Percentiles rank a stretch among this genome's conserved stretches.
phyloP scores from a whole-genome alignment of 2,888 invertebrate species.

The Cataglyphis altisquamis region DNA sequence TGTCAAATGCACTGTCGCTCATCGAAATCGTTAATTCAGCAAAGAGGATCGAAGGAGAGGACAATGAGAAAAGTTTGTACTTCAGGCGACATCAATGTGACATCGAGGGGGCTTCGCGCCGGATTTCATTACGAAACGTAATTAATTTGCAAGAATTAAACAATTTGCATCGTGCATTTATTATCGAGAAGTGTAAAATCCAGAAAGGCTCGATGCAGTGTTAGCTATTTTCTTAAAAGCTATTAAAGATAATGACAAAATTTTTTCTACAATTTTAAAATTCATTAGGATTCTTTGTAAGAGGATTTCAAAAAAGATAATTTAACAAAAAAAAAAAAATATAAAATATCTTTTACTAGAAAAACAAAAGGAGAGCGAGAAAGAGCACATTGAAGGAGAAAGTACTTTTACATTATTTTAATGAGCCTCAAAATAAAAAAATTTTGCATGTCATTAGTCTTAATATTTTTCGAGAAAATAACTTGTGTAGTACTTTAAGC shows the following conservation, averaged over 20 bases:
- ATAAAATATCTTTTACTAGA: not conserved
- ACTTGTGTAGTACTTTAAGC: not conserved
- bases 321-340: not conserved
- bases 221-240: conserved; percentile 1
- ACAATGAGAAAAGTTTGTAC: conserved; percentile 9
- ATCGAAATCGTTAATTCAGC: conserved; percentile 59
- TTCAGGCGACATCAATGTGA: conserved; percentile 26
- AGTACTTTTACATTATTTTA: not conserved
- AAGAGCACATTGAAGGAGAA: not conserved
- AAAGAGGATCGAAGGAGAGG: conserved; percentile 4
- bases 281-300: conserved; percentile 3
- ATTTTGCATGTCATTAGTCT: not conserved
- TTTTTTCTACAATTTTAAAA: conserved; percentile 1
- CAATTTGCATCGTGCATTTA: conserved; percentile 30
- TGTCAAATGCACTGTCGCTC: conserved; percentile 34
- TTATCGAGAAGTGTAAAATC: conserved; percentile 3
- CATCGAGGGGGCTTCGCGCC: conserved; percentile 4
- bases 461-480: not conserved
- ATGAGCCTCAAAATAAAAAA: not conserved
- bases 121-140: conserved; percentile 43
- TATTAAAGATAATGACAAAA: not conserved
- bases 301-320: not conserved
- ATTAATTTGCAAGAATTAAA: conserved; percentile 61
- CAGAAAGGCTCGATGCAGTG: not conserved
- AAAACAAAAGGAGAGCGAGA: no score